phyloP scores from a whole-genome alignment of 2,797 vertebrate genomes.

The Enteromius radiatus region DNA sequence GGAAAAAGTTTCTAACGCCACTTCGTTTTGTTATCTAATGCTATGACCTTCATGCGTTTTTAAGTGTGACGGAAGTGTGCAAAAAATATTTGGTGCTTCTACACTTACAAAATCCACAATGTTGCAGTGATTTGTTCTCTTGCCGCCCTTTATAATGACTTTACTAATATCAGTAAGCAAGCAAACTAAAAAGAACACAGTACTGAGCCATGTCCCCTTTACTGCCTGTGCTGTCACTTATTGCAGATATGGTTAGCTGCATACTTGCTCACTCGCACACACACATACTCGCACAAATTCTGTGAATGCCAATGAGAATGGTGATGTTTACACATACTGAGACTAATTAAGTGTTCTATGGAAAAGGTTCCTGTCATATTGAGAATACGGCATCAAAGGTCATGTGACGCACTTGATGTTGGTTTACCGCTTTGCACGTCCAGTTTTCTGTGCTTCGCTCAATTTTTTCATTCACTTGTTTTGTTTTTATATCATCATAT shows the following conservation, averaged over 20 bases:
- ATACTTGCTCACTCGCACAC: neutral
- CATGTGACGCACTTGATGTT: neutral
- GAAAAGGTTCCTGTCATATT: conserved; percentile 18
- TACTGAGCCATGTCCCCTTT: neutral
- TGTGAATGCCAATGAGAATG: neutral
- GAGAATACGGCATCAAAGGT: conserved; percentile 14
- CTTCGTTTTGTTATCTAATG: neutral
- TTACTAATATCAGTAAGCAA: conserved; percentile 19
- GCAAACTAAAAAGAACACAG: neutral
- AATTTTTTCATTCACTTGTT: neutral
- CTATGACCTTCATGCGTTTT: neutral
- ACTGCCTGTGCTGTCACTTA: conserved; percentile 12
- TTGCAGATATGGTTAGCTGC: neutral
- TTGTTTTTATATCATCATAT: neutral
- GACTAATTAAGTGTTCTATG: conserved; percentile 14
- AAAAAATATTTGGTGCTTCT: neutral
- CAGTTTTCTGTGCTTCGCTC: neutral
- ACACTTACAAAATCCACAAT: neutral
- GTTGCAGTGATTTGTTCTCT: neutral
- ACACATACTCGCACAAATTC: neutral
- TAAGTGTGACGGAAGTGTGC: neutral
- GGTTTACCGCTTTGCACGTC: neutral
- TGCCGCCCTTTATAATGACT: conserved; percentile 15
- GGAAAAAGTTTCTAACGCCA: neutral
- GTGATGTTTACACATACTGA: conserved; percentile 7